Percentiles rank a stretch among this genome's conserved stretches.
Conservation (phyloP, 2,113 vertebrate species). For the Myiozetetes cayanensis region DNA sequence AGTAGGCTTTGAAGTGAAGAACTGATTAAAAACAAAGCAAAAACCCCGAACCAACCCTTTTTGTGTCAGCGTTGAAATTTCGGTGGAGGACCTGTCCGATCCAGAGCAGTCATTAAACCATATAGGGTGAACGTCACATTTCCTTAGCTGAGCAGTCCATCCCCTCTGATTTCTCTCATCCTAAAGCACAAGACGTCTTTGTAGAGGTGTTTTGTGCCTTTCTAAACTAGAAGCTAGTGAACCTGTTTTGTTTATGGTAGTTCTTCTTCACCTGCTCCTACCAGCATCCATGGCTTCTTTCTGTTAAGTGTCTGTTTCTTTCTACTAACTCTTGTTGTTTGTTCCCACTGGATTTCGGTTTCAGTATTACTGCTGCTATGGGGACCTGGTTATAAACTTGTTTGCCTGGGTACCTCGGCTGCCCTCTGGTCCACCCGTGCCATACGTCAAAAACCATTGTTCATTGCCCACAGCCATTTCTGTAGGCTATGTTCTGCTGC, state of each 20-base stretch:
- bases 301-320: neutral
- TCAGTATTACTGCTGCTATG: neutral
- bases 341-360: neutral
- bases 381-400: neutral
- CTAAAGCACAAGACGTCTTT: neutral
- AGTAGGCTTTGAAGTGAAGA: constrained; percentile 5
- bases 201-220: neutral
- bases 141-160: neutral
- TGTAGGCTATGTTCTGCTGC: neutral
- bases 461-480: neutral
- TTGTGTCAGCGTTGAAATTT: neutral
- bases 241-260: neutral
- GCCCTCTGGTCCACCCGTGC: neutral
- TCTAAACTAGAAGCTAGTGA: neutral
- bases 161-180: neutral
- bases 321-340: neutral
- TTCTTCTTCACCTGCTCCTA: neutral
- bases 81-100: neutral
- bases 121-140: neutral
- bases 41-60: fast-evolving
- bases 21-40: neutral
- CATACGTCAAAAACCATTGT: neutral
- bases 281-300: neutral
- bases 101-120: neutral
- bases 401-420: neutral